Conservation (phyloP, 1,140 invertebrate species). For the Danaus melanippus region DNA sequence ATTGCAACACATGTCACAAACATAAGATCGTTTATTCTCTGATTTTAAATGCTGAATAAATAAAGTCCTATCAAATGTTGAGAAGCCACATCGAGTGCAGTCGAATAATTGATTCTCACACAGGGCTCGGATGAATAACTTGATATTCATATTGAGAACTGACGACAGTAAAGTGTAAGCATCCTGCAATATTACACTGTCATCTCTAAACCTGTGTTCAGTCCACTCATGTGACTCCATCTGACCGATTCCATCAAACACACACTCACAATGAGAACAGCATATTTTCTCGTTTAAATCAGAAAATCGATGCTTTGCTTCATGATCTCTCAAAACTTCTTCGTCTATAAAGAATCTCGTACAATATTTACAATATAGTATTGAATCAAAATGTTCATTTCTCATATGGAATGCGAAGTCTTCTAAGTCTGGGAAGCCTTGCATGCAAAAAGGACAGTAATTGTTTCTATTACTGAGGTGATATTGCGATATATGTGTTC, state of each 20-base stretch:
- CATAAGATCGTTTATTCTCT: constrained; percentile 15
- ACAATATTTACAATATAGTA: constrained; percentile 40
- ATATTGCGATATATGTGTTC: constrained; percentile 37
- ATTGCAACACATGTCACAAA: constrained; percentile 38
- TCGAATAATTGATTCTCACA: constrained; percentile 17
- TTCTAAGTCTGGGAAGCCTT: constrained; percentile 22
- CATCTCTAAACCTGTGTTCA: constrained; percentile 23
- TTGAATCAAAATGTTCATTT: constrained; percentile 27
- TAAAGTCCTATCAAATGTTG: constrained; percentile 26
- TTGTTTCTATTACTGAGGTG: constrained; percentile 24
- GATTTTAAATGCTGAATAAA: constrained; percentile 25
- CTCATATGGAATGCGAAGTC: constrained; percentile 37
- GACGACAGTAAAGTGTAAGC: constrained; percentile 33
- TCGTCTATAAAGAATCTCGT: constrained; percentile 26
- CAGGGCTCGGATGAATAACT: constrained; percentile 23
- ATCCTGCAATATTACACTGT: constrained; percentile 34
- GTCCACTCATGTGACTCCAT: constrained; percentile 38
- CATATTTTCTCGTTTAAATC: constrained; percentile 10
- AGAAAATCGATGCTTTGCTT: constrained; percentile 31
- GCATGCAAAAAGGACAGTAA: constrained; percentile 35
- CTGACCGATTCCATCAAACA: constrained; percentile 23
- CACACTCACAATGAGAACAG: constrained; percentile 37
- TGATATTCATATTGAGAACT: constrained; percentile 37
- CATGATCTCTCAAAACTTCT: constrained; percentile 25
- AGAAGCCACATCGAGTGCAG: constrained; percentile 28